phyloP scores from a whole-genome alignment of 2,797 vertebrate genomes.

The Pseudochaenichthys georgianus region DNA sequence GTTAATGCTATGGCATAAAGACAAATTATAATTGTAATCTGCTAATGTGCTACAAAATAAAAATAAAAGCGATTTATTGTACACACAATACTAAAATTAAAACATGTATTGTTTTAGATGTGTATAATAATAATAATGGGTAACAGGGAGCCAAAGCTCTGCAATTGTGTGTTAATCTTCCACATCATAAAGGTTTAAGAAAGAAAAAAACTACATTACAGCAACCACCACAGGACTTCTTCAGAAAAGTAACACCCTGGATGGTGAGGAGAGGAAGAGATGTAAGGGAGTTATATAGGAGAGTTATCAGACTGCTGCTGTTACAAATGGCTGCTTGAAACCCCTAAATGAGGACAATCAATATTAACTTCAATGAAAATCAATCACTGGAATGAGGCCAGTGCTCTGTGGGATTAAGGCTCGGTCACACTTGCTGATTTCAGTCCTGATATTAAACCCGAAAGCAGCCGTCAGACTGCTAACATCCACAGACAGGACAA shows the following conservation, averaged over 20 bases:
- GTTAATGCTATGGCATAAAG: background rate
- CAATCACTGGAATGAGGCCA: slow-evolving; percentile 77
- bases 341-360: slow-evolving; percentile 76
- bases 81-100: background rate
- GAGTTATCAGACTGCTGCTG: slow-evolving; percentile 51
- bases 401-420: slow-evolving; percentile 60
- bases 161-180: background rate
- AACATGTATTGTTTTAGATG: background rate
- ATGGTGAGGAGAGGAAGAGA: slow-evolving; percentile 1
- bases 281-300: slow-evolving; percentile 34
- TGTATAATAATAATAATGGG: background rate
- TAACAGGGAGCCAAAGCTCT: background rate
- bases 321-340: slow-evolving; percentile 74
- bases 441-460: slow-evolving; percentile 42
- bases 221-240: background rate
- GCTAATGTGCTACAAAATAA: background rate
- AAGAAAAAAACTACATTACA: background rate
- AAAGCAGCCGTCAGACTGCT: slow-evolving; percentile 12
- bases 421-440: slow-evolving; percentile 50
- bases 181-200: background rate
- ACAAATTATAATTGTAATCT: background rate
- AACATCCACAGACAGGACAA: background rate
- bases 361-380: slow-evolving; percentile 77
- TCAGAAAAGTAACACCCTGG: slow-evolving; percentile 5
- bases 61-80: background rate